Evolutionary conservation across 2,888 invertebrate species (phyloP).

Genomic region (Coleophora flavipennella): DNA sequence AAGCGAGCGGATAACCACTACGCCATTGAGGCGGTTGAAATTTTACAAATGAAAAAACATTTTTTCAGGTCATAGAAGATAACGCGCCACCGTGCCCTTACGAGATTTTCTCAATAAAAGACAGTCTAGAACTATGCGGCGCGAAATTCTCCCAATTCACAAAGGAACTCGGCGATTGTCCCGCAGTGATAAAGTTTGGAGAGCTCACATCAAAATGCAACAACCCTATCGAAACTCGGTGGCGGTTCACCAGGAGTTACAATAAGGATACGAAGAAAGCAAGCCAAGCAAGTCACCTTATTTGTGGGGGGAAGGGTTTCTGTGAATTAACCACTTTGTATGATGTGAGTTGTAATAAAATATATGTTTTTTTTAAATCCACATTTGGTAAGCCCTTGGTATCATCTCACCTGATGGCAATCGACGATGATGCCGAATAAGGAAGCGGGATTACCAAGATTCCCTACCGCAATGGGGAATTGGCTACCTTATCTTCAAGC

Average conservation of each 20-base stretch:
- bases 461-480: too few relatives aligned
- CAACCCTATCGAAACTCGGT: conserved; percentile 40
- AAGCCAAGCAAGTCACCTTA: conserved; percentile 17
- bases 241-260: conserved; percentile 26
- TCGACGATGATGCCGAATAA: too few relatives aligned
- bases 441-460: too few relatives aligned
- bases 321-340: conserved; percentile 42
- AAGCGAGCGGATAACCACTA: too few relatives aligned
- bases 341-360: conserved; percentile 22
- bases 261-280: conserved; percentile 10
- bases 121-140: conserved; percentile 27
- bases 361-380: too few relatives aligned
- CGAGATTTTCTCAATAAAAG: conserved; percentile 34
- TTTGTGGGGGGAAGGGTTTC: conserved; percentile 33
- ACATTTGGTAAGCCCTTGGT: too few relatives aligned
- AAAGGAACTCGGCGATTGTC: conserved; percentile 20
- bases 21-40: too few relatives aligned
- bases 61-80: conserved; percentile 39
- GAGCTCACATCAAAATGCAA: conserved; percentile 31
- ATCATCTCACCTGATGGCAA: too few relatives aligned
- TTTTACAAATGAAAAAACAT: too few relatives aligned
- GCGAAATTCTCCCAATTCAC: conserved; percentile 20
- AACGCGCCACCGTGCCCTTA: conserved; percentile 35
- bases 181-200: conserved; percentile 19
- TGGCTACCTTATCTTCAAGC: too few relatives aligned